Conservation (phyloP, 2,888 invertebrate species). For the Xylophagus ater region DNA sequence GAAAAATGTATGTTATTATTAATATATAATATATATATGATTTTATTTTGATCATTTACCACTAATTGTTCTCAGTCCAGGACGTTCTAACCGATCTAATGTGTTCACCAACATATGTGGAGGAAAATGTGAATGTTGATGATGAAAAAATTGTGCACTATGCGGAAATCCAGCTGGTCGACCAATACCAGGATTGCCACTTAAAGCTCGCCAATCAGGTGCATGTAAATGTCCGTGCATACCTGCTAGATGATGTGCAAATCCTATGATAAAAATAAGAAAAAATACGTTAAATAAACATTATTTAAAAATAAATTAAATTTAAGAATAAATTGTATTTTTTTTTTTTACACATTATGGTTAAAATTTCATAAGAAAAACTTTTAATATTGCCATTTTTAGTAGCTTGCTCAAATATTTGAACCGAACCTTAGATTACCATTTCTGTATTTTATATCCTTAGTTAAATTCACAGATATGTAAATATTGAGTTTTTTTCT, state of each 20-base stretch:
- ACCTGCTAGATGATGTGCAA: slow-evolving; percentile 63
- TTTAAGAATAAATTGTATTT: too few relatives aligned
- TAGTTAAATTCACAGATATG: too few relatives aligned
- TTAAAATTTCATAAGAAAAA: too few relatives aligned
- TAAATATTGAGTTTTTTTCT: too few relatives aligned
- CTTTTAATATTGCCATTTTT: too few relatives aligned
- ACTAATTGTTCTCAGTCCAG: slow-evolving; percentile 27
- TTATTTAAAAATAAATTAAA: too few relatives aligned
- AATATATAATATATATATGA: background rate
- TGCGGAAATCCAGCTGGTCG: slow-evolving; percentile 30
- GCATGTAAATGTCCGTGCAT: slow-evolving; percentile 55
- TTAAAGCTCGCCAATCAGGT: slow-evolving; percentile 48
- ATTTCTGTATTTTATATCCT: too few relatives aligned
- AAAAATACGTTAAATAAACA: too few relatives aligned
- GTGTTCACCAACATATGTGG: slow-evolving; percentile 43
- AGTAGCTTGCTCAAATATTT: too few relatives aligned
- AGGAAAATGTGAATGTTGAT: slow-evolving; percentile 46
- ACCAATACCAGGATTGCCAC: slow-evolving; percentile 29
- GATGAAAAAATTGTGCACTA: slow-evolving; percentile 41
- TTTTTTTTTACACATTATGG: too few relatives aligned
- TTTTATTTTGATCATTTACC: slow-evolving; percentile 22
- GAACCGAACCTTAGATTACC: too few relatives aligned
- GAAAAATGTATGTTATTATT: background rate
- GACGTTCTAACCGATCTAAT: slow-evolving; percentile 39
- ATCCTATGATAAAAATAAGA: slow-evolving; percentile 43